phyloP scores from a whole-genome alignment of 2,797 vertebrate species.

The Ispidina lecontei region DNA sequence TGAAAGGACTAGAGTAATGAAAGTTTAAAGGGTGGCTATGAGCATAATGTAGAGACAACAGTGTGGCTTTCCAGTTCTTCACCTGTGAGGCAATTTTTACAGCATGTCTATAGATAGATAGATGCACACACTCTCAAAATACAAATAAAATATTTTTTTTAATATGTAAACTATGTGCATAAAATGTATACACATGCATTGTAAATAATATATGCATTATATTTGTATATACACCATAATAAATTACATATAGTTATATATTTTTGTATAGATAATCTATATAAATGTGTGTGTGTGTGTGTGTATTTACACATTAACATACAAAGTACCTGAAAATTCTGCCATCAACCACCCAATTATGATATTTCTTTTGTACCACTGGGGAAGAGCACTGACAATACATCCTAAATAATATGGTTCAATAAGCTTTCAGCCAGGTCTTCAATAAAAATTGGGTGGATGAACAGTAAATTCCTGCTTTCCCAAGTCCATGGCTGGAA shows the following conservation, averaged over 20 bases:
- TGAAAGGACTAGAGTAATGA: not conserved
- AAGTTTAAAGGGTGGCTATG: not conserved
- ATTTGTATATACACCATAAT: not conserved
- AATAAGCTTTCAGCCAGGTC: not conserved
- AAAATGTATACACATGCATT: not conserved
- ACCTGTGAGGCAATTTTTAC: not conserved
- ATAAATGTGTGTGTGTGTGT: not conserved
- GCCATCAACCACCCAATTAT: not conserved
- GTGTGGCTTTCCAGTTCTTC: not conserved
- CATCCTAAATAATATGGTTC: not conserved
- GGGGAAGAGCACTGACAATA: not conserved
- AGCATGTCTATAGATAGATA: not conserved
- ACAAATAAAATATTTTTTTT: not conserved
- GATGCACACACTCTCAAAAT: not conserved
- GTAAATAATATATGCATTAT: not conserved
- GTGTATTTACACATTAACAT: fast-evolving
- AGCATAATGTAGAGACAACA: not conserved
- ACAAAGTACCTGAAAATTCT: not conserved
- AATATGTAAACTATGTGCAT: not conserved
- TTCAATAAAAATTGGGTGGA: not conserved
- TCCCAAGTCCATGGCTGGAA: not conserved
- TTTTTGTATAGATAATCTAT: not conserved
- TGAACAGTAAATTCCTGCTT: not conserved
- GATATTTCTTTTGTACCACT: not conserved
- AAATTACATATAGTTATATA: not conserved